Evolutionary conservation across 2,113 vertebrate genomes (phyloP).

Genomic region (Mirounga angustirostris): DNA sequence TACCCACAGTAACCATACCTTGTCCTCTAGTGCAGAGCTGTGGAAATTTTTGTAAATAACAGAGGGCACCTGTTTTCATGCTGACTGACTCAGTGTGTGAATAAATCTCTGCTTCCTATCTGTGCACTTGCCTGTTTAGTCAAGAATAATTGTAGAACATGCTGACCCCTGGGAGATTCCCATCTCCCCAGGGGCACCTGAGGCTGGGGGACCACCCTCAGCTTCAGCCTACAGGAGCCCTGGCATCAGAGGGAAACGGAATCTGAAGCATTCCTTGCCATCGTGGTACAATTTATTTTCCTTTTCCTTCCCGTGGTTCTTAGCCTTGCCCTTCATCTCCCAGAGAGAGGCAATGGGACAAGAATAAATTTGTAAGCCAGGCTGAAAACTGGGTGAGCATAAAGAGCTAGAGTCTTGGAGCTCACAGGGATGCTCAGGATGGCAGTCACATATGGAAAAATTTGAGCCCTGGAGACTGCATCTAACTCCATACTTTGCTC

Average conservation of each 20-base stretch:
- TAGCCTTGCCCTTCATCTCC: background rate
- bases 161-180: background rate
- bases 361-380: background rate
- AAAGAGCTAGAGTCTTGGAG: no score
- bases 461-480: background rate
- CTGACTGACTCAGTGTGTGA: background rate
- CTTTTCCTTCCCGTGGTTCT: background rate
- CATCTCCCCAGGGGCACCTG: background rate
- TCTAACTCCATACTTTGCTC: background rate
- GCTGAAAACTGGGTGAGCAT: background rate
- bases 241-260: background rate
- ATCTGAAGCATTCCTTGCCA: background rate
- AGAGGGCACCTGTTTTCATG: background rate
- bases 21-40: background rate
- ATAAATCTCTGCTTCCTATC: background rate
- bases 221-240: background rate
- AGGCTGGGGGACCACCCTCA: background rate
- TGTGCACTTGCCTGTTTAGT: background rate
- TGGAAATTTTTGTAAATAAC: background rate
- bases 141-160: background rate
- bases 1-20: background rate
- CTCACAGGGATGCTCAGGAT: background rate
- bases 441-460: background rate
- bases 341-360: background rate
- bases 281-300: background rate